Percentiles rank a stretch among this genome's conserved stretches.
phyloP scores from a whole-genome alignment of 1,140 invertebrate genomes.

The Bathynomus jamesi region DNA sequence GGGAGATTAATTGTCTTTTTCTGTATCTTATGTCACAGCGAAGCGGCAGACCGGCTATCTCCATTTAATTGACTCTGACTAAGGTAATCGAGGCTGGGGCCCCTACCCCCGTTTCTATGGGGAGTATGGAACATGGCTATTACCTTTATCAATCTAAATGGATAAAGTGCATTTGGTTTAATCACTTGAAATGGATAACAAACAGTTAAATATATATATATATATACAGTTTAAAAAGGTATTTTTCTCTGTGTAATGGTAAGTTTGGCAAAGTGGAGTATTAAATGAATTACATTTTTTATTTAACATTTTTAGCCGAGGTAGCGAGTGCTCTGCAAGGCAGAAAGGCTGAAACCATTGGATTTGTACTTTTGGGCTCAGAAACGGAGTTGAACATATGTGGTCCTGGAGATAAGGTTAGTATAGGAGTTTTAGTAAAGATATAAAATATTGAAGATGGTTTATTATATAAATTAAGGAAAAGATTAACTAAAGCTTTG shows the following conservation, averaged over 20 bases:
- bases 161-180: background rate
- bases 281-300: background rate
- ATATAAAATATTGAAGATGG: no score
- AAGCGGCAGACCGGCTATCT: no score
- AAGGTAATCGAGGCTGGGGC: no score
- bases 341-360: conserved; percentile 44
- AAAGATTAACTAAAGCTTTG: no score
- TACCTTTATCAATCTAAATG: background rate
- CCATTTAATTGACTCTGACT: no score
- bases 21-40: no score
- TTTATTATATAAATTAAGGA: no score
- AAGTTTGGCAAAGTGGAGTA: background rate
- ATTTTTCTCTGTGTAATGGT: background rate
- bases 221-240: no score
- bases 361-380: conserved; percentile 44
- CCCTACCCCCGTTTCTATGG: no score
- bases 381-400: conserved; percentile 44
- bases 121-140: background rate
- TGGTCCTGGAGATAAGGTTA: conserved; percentile 42
- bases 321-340: conserved; percentile 40
- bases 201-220: background rate
- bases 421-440: conserved; percentile 37
- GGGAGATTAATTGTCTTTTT: no score
- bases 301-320: conserved; percentile 24
- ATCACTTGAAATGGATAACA: no score